Evolutionary conservation across 2,113 vertebrate genomes (phyloP), one percentile per base, ranked within the genome.

Genomic region (Neopipo cinnamomea): DNA sequence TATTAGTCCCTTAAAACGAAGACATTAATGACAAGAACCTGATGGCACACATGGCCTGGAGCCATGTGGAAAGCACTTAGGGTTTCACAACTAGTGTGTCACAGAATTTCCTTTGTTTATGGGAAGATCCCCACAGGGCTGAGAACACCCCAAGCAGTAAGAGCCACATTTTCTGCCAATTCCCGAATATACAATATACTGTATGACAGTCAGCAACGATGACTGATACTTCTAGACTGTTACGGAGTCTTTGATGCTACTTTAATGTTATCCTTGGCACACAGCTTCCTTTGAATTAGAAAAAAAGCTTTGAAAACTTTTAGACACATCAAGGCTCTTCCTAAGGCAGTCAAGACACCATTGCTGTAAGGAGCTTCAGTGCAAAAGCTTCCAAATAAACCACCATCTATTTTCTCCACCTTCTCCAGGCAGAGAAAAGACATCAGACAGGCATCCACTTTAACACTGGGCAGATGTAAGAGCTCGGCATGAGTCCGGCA

Each of bases 401-500:
- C 37, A 82, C 11, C 18, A 23, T 4, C 9, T 42, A n/a, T 85
- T 44, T 77, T 58, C 46, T 77, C 31, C 37, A 50, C 16, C 35
- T 85, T 63, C 46, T 85, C 24, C 37, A 47, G 49, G 59, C 3
- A 22, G 27, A 52, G 44, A 66, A 84, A 68, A 90, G 30, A 81
- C 6, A 30, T 11, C 71, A 75, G 33, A 42, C 8, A 74, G 53
- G 55, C 4, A 18, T 14, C 20, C 22, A 25, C 31, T 56, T 52
- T 31, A 66, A 52, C 25, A 39, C 1, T 16, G 65, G 62, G 42
- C 33, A 68, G 56, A 18, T 5, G 11, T 19, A 42, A n/a, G 28
- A 61, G 37, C 30, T 76, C 5, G 4, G n/a, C 49, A 35, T 0
- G 2, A 1, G 6, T 21, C 25, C 2, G 2, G 47, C 24, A 47